Base-by-base conservation (phyloP, 2,888 invertebrate species). In the Helleia helle region DNA sequence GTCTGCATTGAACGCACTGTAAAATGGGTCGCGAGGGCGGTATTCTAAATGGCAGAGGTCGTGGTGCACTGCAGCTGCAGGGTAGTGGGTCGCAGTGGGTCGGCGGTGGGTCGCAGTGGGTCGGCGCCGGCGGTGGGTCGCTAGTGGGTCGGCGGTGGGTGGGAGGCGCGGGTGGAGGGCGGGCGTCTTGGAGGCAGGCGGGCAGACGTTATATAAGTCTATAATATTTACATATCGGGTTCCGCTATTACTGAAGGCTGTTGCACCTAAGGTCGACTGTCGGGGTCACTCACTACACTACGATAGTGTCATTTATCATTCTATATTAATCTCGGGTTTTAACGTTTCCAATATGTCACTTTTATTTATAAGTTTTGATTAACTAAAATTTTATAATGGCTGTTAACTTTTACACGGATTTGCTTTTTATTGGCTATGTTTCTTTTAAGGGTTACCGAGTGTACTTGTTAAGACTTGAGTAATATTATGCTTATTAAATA, bases 221-320 rank as follows among this genome's bases (percentile, higher is more conserved):
- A 50, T 44, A 50, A 54, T 47, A 49, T 45, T 45, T n/a, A n/a
- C n/a, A n/a, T n/a, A n/a, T n/a, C n/a, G 55, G 62, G 63, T 71
- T 71, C 72, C 67, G 68, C 68, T 67, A 64, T 68, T 62, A 60
- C 62, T 63, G 71, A 79, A 80, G 77, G 76, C 71, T 74, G 70
- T 59, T 65, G 61, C 65, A 66, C 62, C 65, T 71, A 71, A 75
- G 72, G 75, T 73, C 72, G 69, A 44, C 46, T 36, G 55, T 56
- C 55, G 55, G 53, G 52, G 52, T 54, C 56, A 49, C 40, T 39
- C 37, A 18, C 38, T 38, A 24, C 36, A 38, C 11, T 24, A 24
- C 24, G 36, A 24, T 24, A 36, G 13, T 36, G 24, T 36, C 24
- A 13, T 18, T 22, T 36, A 24, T 36, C 18, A n/a, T n/a, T n/a